Conservation (phyloP, 2,797 vertebrate species). For the Coendou prehensilis region DNA sequence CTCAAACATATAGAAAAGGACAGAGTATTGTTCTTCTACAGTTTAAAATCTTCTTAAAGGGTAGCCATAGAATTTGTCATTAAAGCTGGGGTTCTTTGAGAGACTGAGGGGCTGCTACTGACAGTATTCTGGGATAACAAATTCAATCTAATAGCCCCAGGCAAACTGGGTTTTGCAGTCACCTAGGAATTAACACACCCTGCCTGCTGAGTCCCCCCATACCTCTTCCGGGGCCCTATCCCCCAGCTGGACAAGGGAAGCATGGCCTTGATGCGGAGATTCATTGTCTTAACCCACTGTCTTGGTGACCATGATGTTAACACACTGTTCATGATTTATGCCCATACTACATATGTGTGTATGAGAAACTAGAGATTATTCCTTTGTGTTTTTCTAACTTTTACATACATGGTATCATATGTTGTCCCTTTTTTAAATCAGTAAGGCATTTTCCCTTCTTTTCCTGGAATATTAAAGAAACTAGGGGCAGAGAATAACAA, state of each 20-base stretch:
- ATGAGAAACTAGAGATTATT: not conserved
- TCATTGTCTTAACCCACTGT: not conserved
- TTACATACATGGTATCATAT: constrained; percentile 34
- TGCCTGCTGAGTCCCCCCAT: not conserved
- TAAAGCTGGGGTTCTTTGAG: not conserved
- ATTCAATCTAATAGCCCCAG: not conserved
- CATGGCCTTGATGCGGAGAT: not conserved
- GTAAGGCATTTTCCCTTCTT: constrained; percentile 42
- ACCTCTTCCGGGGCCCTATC: not conserved
- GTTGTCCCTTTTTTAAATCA: constrained; percentile 39
- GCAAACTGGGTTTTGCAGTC: not conserved
- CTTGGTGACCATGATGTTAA: not conserved
- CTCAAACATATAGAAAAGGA: not conserved
- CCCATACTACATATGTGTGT: not conserved
- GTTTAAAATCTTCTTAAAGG: constrained; percentile 6
- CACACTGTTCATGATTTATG: not conserved
- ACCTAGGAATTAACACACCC: not conserved
- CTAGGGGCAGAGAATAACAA: not conserved
- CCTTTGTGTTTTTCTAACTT: constrained; percentile 12
- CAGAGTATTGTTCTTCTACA: not conserved
- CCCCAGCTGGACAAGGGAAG: not conserved
- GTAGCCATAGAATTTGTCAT: not conserved
- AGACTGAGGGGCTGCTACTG: not conserved
- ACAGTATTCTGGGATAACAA: not conserved
- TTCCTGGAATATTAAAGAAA: constrained; percentile 43